phyloP scores from a whole-genome alignment of 2,797 vertebrate genomes.

The Taeniopygia guttata region DNA sequence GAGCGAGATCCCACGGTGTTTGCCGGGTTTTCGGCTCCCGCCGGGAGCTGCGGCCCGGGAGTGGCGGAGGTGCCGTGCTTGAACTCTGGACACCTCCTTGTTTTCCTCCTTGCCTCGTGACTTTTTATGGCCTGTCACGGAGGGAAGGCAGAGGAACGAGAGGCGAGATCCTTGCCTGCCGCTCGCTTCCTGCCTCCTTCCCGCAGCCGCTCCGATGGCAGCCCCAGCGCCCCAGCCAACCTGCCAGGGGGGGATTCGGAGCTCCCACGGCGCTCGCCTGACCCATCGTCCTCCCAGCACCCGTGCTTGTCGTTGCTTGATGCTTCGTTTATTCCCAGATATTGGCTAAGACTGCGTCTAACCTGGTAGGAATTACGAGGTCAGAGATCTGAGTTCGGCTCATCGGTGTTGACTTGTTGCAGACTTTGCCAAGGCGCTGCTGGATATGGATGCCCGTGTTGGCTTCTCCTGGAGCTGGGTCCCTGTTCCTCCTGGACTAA shows the following conservation, averaged over 20 bases:
- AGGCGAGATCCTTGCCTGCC: background rate
- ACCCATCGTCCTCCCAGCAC: background rate
- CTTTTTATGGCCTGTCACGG: constrained; percentile 39
- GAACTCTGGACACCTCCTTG: constrained; percentile 43
- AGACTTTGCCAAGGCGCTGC: background rate
- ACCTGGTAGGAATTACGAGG: background rate
- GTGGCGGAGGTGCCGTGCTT: background rate
- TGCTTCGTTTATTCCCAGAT: background rate
- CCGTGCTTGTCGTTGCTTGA: background rate
- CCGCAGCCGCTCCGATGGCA: background rate
- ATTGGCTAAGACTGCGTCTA: background rate
- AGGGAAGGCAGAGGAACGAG: background rate
- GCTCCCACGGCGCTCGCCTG: background rate
- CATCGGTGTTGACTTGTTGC: background rate
- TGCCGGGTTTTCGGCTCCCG: background rate
- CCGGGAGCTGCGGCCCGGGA: background rate
- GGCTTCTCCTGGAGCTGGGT: background rate
- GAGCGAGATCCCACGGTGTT: background rate
- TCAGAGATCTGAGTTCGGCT: background rate
- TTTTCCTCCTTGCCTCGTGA: constrained; percentile 25
- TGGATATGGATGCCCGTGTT: background rate
- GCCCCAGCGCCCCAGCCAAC: background rate
- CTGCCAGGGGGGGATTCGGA: background rate
- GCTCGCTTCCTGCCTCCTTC: background rate
- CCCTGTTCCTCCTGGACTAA: background rate